Evolutionary conservation across 1,140 invertebrate genomes (phyloP).

Genomic region (Drosophila sp.): DNA sequence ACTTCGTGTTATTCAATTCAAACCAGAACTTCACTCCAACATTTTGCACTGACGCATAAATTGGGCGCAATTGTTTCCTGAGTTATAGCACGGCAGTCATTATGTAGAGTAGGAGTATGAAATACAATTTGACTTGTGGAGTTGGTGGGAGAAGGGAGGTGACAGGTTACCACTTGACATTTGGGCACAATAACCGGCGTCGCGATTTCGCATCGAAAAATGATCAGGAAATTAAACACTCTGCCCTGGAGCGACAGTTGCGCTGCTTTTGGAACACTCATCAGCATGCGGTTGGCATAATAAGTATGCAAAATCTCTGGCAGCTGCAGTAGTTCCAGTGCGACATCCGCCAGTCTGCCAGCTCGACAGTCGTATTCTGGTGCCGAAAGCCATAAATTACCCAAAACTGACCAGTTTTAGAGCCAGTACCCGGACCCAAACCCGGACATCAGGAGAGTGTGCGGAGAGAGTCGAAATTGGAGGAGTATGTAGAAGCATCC

Average conservation of each 20-base stretch:
- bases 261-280: conserved; percentile 39
- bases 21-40: not conserved
- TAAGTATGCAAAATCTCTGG: conserved; percentile 67
- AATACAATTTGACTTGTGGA: too few species aligned
- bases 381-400: conserved; percentile 72
- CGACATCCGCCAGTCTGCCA: not conserved
- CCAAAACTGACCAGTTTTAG: conserved; percentile 58
- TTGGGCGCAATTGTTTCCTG: conserved; percentile 71
- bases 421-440: not conserved
- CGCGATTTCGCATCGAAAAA: conserved; percentile 64
- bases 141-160: not conserved
- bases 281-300: conserved; percentile 64
- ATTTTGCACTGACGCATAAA: conserved; percentile 53
- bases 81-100: conserved; percentile 40
- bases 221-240: conserved; percentile 69
- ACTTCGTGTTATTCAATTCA: conserved; percentile 38
- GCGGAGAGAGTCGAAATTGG: not conserved
- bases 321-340: conserved; percentile 33
- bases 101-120: conserved; percentile 11
- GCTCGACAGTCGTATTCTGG: conserved; percentile 26
- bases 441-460: not conserved
- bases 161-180: not conserved
- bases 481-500: not conserved
- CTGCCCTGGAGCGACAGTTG: conserved; percentile 3
- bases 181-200: conserved; percentile 19